Evolutionary conservation across 1,140 invertebrate genomes (phyloP).

Genomic region (Euglossa dilemma): DNA sequence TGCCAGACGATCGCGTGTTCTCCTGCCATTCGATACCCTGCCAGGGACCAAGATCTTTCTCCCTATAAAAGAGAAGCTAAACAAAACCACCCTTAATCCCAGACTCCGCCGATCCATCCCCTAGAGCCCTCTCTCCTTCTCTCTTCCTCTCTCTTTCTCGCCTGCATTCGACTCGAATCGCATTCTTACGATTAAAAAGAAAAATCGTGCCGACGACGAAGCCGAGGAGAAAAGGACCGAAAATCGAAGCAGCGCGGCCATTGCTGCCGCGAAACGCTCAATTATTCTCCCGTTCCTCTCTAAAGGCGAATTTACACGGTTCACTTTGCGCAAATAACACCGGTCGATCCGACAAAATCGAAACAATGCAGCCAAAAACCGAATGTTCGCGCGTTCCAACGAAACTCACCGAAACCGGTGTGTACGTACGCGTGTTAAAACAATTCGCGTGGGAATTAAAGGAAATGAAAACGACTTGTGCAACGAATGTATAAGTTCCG

Average conservation of each 20-base stretch:
- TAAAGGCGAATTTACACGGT: background rate
- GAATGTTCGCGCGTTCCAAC: background rate
- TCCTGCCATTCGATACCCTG: too few relatives aligned
- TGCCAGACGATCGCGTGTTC: too few relatives aligned
- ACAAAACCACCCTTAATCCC: background rate
- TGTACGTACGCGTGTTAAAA: background rate
- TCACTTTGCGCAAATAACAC: background rate
- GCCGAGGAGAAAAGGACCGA: background rate
- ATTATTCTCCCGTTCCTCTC: background rate
- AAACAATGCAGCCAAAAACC: background rate
- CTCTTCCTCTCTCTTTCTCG: too few relatives aligned
- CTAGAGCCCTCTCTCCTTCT: background rate
- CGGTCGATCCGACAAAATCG: background rate
- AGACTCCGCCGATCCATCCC: background rate
- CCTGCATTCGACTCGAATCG: background rate
- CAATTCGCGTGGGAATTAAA: background rate
- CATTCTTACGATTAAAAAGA: background rate
- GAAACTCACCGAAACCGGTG: background rate
- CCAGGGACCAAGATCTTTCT: too few relatives aligned
- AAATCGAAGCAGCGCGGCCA: slow-evolving; percentile 13
- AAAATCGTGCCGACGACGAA: background rate
- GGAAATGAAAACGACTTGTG: too few relatives aligned
- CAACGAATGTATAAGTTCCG: too few relatives aligned
- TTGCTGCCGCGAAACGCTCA: background rate
- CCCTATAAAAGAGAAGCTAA: too few relatives aligned